Conservation (phyloP, 2,113 vertebrate genomes). For the Nothocercus nigrocapillus region DNA sequence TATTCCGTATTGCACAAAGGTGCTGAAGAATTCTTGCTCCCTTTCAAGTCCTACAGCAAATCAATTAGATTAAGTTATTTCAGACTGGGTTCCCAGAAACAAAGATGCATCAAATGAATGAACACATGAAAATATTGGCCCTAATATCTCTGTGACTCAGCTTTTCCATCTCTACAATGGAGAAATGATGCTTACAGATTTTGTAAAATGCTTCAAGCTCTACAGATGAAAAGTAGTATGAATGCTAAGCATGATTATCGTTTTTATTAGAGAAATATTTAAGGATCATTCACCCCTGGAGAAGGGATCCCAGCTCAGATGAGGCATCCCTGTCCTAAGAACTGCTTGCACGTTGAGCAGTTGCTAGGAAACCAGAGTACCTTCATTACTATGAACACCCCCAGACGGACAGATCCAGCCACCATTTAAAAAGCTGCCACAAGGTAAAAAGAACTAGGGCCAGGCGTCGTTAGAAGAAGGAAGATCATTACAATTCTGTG, state of each 20-base stretch:
- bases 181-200: neutral
- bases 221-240: neutral
- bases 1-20: slow-evolving; percentile 53
- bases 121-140: slow-evolving; percentile 58
- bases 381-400: neutral
- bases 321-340: neutral
- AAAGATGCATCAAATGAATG: slow-evolving; percentile 63
- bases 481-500: slow-evolving; percentile 57
- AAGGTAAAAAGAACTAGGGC: slow-evolving; percentile 5
- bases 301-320: slow-evolving; percentile 21
- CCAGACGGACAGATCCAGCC: neutral
- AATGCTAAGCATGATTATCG: neutral
- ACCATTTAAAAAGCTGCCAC: slow-evolving; percentile 42
- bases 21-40: slow-evolving; percentile 58
- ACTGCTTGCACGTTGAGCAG: slow-evolving; percentile 29
- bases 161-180: slow-evolving; percentile 40
- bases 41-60: slow-evolving; percentile 52
- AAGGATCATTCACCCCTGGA: neutral
- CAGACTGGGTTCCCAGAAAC: slow-evolving; percentile 63
- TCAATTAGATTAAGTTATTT: slow-evolving; percentile 72
- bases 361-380: slow-evolving; percentile 37
- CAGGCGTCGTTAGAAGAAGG: slow-evolving; percentile 42
- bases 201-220: neutral
- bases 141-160: slow-evolving; percentile 41
- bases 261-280: neutral